Evolutionary conservation across 1,140 invertebrate genomes (phyloP).

Genomic region (Euschistus heros): DNA sequence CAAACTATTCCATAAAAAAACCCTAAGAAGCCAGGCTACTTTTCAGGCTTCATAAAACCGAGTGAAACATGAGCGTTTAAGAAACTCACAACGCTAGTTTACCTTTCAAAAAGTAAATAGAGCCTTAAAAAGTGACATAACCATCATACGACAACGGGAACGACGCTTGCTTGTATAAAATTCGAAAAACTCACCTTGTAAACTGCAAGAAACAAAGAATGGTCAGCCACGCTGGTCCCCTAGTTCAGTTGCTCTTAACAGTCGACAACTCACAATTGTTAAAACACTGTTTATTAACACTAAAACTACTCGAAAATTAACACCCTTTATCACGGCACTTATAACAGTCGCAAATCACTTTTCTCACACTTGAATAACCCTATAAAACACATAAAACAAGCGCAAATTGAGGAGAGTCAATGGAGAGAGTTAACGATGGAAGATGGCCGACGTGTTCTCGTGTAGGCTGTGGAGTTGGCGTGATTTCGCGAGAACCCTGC

Average conservation of each 20-base stretch:
- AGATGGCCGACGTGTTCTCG: constrained; percentile 23
- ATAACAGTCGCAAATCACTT: background rate
- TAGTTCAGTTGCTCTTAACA: background rate
- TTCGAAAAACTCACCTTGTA: constrained; percentile 12
- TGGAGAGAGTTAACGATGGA: background rate
- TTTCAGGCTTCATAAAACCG: no score
- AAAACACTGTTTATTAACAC: constrained; percentile 11
- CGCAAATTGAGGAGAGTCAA: background rate
- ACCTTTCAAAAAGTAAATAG: no score
- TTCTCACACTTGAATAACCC: background rate
- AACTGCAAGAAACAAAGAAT: constrained; percentile 21
- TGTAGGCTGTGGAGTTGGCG: constrained; percentile 14
- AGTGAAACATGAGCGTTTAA: no score
- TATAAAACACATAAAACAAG: constrained; percentile 2
- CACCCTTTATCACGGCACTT: constrained; percentile 3
- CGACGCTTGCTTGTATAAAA: background rate
- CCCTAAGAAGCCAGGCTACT: no score
- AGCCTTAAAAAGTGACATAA: no score
- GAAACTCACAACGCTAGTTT: no score
- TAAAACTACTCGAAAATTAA: background rate
- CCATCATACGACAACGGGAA: background rate
- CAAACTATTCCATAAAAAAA: no score
- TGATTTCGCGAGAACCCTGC: constrained; percentile 22
- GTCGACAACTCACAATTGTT: background rate
- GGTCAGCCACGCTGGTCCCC: constrained; percentile 21